These are phyloP conservation scores for Mobula birostris DNA, from an alignment of 2,113 vertebrate genomes.

Conservation along the genomic window DNA sequence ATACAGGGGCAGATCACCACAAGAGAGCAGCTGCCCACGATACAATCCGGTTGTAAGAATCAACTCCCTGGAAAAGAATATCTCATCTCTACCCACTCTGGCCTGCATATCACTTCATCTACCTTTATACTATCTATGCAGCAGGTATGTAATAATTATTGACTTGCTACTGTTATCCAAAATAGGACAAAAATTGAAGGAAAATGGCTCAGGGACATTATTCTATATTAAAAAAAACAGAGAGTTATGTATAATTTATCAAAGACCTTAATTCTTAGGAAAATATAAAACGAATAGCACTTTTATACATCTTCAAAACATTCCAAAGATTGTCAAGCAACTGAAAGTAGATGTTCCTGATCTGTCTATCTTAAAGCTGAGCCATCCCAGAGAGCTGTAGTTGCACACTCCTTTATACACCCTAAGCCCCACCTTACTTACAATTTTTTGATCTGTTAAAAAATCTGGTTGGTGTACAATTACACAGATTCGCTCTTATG, in stretches of 20 bases:
- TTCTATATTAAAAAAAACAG: background rate
- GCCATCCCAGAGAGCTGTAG: background rate
- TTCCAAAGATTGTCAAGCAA: background rate
- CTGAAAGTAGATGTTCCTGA: background rate
- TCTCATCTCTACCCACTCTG: background rate
- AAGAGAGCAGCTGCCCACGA: background rate
- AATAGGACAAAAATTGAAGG: background rate
- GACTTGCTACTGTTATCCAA: background rate
- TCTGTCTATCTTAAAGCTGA: background rate
- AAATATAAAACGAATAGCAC: background rate
- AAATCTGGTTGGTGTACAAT: background rate
- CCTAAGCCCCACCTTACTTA: background rate
- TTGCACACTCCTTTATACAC: background rate
- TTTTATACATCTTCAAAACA: background rate
- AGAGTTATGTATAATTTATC: background rate
- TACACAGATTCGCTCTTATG: background rate
- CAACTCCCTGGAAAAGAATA: background rate
- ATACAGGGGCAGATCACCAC: background rate
- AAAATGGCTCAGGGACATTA: background rate
- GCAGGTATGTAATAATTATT: background rate
- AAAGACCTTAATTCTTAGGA: background rate
- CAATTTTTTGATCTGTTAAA: background rate
- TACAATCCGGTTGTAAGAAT: background rate
- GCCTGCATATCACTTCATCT: background rate
- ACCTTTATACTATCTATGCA: background rate